Base-by-base conservation (phyloP, 2,113 vertebrate species). In the Uropsilus gracilis region DNA sequence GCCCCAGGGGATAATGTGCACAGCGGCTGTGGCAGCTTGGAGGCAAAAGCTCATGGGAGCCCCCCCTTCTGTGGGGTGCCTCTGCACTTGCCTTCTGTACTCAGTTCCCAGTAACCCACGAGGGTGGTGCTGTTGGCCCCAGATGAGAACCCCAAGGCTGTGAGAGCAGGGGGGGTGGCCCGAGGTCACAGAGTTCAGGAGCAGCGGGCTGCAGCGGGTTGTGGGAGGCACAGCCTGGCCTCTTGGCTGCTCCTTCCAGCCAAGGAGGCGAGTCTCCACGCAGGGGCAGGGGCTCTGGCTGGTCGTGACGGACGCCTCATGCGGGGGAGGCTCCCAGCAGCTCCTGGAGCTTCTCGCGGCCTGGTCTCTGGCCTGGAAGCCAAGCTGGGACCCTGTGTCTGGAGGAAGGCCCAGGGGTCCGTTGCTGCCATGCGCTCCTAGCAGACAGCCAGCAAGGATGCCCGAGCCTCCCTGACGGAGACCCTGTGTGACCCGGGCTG, bases 41-140 rank as follows among this genome's bases (percentile, higher is more conserved):
- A 42, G 48, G 42, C 69, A 24, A 9, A 48, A 6, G 30, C 17
- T 13, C 1, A 8, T 1, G 32, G 6, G 32, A 66, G 24, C 30
- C 20, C 76, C 3, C 0, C 24, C 66, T 75, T n/a, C 37, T 26
- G 12, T 1, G 14, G 37, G 12, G 1, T 0, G 0, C 24, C 73
- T 63, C 46, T 0, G 18, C 1, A 0, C 7, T 0, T 20, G 22
- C 34, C 48, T 78, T 8, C 42, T 2, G 32, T 6, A 0, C 2
- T 30, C 8, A 3, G 7, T 28, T 86, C 37, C 64, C 18, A 37
- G 2, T 3, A 30, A 30, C 39, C 82, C 5, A 2, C 8, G 26
- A 12, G 10, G 34, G 6, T 9, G 68, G 30, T 2, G 6, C n/a
- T 16, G 0, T 66, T 30, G 5, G 18, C 30, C 34, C 83, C 55